A percentile compares a stretch with the other conserved stretches of the same genome.
phyloP scores from a whole-genome alignment of 2,797 vertebrate species.

The Pogoniulus pusillus region DNA sequence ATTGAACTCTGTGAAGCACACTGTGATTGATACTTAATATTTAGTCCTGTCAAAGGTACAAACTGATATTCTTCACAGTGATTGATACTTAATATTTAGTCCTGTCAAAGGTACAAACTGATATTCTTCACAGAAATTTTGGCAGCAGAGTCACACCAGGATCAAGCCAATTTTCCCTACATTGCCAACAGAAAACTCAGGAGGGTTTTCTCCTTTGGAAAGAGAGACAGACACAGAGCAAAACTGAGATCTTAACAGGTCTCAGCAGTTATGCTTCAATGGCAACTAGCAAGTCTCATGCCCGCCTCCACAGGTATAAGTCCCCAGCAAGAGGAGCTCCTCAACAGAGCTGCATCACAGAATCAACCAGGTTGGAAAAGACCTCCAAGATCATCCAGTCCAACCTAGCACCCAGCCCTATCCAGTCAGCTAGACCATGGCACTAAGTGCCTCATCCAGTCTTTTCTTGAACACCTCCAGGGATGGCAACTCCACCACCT shows the following conservation, averaged over 20 bases:
- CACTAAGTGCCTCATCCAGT: too few species aligned
- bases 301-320: neutral
- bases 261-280: neutral
- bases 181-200: neutral
- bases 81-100: neutral
- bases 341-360: neutral
- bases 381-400: too few species aligned
- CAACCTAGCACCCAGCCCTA: too few species aligned
- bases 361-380: too few species aligned
- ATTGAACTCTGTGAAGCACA: accelerated
- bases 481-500: too few species aligned
- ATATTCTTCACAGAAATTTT: neutral
- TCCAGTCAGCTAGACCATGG: too few species aligned
- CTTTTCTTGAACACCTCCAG: too few species aligned
- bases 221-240: neutral
- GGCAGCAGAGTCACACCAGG: neutral
- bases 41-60: neutral
- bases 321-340: neutral
- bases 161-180: accelerated
- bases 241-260: neutral
- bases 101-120: neutral
- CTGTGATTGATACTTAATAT: neutral
- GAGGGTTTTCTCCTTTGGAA: neutral
- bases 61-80: too few species aligned
- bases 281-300: neutral